phyloP scores from a whole-genome alignment of 2,113 vertebrate genomes.

The Corvus hawaiiensis region DNA sequence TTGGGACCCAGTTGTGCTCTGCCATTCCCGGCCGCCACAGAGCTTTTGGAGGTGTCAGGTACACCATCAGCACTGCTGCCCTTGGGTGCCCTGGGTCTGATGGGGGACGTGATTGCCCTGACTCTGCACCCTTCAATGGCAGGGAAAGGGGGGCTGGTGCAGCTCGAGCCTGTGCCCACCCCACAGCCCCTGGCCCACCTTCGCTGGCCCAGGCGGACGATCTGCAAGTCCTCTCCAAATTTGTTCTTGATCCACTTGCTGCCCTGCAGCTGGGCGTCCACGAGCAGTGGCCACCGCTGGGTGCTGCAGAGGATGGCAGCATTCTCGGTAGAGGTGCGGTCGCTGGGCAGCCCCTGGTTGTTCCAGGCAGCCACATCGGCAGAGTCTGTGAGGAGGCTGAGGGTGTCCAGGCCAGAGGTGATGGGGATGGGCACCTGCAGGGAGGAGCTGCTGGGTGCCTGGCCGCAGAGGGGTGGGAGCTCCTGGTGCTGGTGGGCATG shows the following conservation, averaged over 20 bases:
- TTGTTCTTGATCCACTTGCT: constrained; percentile 79
- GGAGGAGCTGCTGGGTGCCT: not conserved
- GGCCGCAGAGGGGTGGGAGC: rapidly evolving
- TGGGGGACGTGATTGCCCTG: rapidly evolving
- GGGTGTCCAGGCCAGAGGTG: constrained; percentile 67
- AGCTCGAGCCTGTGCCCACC: rapidly evolving
- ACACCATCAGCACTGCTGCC: not conserved
- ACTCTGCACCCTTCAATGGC: not conserved
- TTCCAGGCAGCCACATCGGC: constrained; percentile 72
- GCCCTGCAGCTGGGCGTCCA: constrained; percentile 76
- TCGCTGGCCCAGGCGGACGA: constrained; percentile 71
- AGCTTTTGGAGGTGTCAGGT: not conserved
- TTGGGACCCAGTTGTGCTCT: rapidly evolving
- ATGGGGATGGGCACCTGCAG: constrained; percentile 73
- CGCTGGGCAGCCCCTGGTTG: constrained; percentile 78
- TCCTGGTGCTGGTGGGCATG: rapidly evolving
- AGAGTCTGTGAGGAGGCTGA: constrained; percentile 69
- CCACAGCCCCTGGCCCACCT: not conserved
- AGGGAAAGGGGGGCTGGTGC: not conserved
- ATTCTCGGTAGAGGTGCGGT: constrained; percentile 73
- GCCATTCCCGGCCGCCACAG: rapidly evolving
- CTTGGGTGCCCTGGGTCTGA: not conserved
- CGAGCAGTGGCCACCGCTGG: constrained; percentile 72
- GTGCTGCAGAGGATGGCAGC: constrained; percentile 76
- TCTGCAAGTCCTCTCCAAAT: constrained; percentile 22